Evolutionary conservation across 2,888 invertebrate species (phyloP).

Genomic region (Eremobia ochroleuca): DNA sequence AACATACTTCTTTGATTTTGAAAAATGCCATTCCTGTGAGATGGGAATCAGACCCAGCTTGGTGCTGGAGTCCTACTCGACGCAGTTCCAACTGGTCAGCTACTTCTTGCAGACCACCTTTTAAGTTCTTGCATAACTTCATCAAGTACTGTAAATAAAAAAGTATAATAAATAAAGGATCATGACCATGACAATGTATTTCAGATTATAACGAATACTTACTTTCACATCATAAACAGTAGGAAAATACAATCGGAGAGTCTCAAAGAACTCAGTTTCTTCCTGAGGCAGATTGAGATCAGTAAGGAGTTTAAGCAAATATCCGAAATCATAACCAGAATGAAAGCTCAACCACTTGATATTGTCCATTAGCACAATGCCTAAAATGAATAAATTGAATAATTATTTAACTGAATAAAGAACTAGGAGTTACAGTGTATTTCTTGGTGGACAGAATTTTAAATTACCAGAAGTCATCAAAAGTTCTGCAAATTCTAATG

Average conservation of each 20-base stretch:
- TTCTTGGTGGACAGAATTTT: neutral
- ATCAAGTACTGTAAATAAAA: slow-evolving; percentile 94
- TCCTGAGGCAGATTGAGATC: slow-evolving; percentile 98
- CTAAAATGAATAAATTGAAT: slow-evolving; percentile 78
- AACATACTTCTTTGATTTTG: slow-evolving; percentile 83
- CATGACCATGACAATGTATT: neutral
- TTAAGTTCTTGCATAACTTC: slow-evolving; percentile 99
- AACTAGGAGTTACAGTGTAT: neutral
- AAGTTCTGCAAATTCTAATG: slow-evolving; percentile 98
- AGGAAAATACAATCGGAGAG: slow-evolving; percentile 98
- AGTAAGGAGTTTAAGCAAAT: slow-evolving; percentile 98
- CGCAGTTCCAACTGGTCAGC: slow-evolving; percentile 97
- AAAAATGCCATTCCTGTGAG: slow-evolving; percentile 99
- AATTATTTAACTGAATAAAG: neutral
- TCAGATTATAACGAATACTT: slow-evolving; percentile 69
- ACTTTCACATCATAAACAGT: slow-evolving; percentile 99
- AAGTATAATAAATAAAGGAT: neutral
- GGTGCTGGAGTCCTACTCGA: slow-evolving; percentile 98
- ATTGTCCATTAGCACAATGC: slow-evolving; percentile 98
- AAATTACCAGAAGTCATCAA: slow-evolving; percentile 97
- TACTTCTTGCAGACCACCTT: slow-evolving; percentile 99
- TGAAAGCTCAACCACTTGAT: slow-evolving; percentile 99
- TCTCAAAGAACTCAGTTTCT: slow-evolving; percentile 98
- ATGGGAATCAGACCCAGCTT: slow-evolving; percentile 98
- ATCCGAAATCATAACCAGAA: slow-evolving; percentile 99